Evolutionary conservation across 92 coral and sea anemone genomes (phyloP).

Genomic region (Paragorgia papillata): DNA sequence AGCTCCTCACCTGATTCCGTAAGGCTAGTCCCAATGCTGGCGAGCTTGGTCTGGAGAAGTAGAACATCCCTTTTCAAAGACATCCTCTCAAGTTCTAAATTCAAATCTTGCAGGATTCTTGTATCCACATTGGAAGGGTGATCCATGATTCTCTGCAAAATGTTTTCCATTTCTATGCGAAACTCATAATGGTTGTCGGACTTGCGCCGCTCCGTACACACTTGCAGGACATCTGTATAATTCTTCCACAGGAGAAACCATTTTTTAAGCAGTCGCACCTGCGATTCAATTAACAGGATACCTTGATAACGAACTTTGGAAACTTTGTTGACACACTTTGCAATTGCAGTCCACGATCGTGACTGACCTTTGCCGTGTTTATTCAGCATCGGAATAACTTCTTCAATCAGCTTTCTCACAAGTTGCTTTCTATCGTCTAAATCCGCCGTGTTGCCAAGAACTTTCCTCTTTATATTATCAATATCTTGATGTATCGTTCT

Average conservation of each 20-base stretch:
- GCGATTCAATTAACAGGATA: slow-evolving; percentile 7
- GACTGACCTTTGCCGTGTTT: neutral
- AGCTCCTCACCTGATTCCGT: slow-evolving; percentile 42
- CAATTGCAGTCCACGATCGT: neutral
- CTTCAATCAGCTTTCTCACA: neutral
- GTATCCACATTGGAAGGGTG: slow-evolving; percentile 15
- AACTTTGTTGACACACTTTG: neutral
- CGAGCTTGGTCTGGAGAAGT: slow-evolving; percentile 52
- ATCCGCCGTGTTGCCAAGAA: slow-evolving; percentile 50
- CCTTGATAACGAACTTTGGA: slow-evolving; percentile 6
- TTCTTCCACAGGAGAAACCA: slow-evolving; percentile 15
- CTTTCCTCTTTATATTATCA: slow-evolving; percentile 58
- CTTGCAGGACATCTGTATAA: neutral
- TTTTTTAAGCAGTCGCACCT: slow-evolving; percentile 17
- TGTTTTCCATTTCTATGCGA: slow-evolving; percentile 39
- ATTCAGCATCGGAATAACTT: slow-evolving; percentile 12
- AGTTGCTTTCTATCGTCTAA: neutral
- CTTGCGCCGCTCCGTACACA: neutral
- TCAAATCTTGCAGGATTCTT: slow-evolving; percentile 59
- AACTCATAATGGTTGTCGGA: slow-evolving; percentile 19
- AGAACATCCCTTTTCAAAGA: slow-evolving; percentile 62
- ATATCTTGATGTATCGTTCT: slow-evolving; percentile 65
- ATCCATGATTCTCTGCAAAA: slow-evolving; percentile 41
- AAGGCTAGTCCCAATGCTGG: slow-evolving; percentile 9
- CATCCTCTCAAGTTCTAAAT: slow-evolving; percentile 72